Conservation (phyloP, 2,797 vertebrate species). For the Premnoplex brunnescens region DNA sequence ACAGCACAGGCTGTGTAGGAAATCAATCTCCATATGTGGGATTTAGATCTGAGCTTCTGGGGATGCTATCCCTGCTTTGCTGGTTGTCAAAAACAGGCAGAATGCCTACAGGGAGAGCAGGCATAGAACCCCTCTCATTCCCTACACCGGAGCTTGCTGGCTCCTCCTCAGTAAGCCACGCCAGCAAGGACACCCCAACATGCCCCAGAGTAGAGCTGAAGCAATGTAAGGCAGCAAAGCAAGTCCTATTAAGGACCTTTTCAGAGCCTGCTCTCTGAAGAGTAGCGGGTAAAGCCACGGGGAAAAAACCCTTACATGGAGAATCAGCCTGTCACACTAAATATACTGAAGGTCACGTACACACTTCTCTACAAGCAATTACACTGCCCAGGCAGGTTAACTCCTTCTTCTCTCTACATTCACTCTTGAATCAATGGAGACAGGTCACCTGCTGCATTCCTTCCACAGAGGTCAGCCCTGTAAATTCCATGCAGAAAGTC, state of each 20-base stretch:
- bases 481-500: background rate
- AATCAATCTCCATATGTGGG: slow-evolving; percentile 15
- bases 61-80: background rate
- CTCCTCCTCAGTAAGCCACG: fast-evolving
- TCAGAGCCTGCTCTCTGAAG: background rate
- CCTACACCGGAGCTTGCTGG: background rate
- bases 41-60: slow-evolving; percentile 7
- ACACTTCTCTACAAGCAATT: background rate
- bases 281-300: fast-evolving
- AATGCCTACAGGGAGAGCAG: background rate
- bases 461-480: background rate
- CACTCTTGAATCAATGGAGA: fast-evolving
- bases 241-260: background rate
- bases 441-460: background rate
- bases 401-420: background rate
- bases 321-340: background rate
- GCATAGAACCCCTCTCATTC: background rate
- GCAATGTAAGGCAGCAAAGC: background rate
- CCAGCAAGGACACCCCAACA: background rate
- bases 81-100: background rate
- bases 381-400: background rate
- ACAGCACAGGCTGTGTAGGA: background rate
- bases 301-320: fast-evolving
- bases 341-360: fast-evolving
- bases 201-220: fast-evolving